These are phyloP conservation scores for Tachina lurida DNA, from an alignment of 2,888 invertebrate species.

Conservation along the genomic window DNA sequence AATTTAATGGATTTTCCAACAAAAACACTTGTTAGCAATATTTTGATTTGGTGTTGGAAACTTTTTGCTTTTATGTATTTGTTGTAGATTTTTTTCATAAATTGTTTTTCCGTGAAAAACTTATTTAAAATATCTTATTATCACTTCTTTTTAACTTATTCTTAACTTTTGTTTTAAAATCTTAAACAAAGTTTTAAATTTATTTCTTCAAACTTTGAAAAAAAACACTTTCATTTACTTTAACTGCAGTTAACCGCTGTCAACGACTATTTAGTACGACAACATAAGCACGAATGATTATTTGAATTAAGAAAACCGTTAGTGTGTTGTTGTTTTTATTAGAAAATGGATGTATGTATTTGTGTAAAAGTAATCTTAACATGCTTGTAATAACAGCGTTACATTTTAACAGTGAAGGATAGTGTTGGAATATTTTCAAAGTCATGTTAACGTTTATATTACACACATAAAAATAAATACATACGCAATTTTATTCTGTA, in stretches of 20 bases:
- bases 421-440: conserved; percentile 55
- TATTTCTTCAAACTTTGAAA: neutral
- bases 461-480: no score
- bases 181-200: neutral
- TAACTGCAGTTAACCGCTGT: conserved; percentile 36
- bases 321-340: conserved; percentile 46
- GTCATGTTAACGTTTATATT: conserved; percentile 39
- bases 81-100: neutral
- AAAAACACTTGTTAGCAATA: conserved; percentile 51
- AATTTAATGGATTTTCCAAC: conserved; percentile 9
- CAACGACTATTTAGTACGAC: conserved; percentile 59
- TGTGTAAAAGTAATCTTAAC: conserved; percentile 4
- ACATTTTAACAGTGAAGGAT: conserved; percentile 30
- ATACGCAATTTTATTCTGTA: neutral
- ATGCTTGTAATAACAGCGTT: conserved; percentile 7
- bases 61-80: neutral
- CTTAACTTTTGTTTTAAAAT: neutral
- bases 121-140: neutral
- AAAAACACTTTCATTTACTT: neutral
- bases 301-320: conserved; percentile 68
- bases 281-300: conserved; percentile 65
- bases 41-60: conserved; percentile 19
- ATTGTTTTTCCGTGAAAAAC: no score
- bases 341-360: neutral
- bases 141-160: neutral